phyloP scores from a whole-genome alignment of 2,888 invertebrate genomes.

The Ctena decussata region DNA sequence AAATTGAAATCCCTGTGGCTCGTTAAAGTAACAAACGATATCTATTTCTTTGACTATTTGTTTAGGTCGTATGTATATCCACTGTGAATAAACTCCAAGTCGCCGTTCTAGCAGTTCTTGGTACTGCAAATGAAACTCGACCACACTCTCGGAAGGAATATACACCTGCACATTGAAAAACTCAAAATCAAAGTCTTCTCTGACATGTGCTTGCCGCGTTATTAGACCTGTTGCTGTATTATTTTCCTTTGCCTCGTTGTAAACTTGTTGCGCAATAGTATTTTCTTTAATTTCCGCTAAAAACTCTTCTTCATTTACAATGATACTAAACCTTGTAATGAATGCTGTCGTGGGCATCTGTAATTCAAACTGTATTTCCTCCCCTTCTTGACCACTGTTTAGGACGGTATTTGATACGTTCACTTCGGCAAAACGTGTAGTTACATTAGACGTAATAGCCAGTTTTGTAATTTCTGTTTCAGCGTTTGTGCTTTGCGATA shows the following conservation, averaged over 20 bases:
- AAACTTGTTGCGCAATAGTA: not conserved
- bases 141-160: not conserved
- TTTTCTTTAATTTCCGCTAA: conserved; percentile 10
- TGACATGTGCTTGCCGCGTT: not conserved
- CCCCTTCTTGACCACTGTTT: not conserved
- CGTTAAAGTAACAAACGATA: conserved; percentile 13
- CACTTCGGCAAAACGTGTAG: conserved; percentile 29
- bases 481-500: not conserved
- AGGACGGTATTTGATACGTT: conserved; percentile 4
- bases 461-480: conserved; percentile 1
- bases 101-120: conserved; percentile 19
- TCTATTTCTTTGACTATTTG: conserved; percentile 1
- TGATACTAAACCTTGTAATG: conserved; percentile 21
- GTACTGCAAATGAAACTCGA: conserved; percentile 24
- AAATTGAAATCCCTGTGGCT: conserved; percentile 16
- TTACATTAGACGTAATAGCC: conserved; percentile 9
- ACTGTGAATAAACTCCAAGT: conserved; percentile 25
- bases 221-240: conserved; percentile 11
- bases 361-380: conserved; percentile 18
- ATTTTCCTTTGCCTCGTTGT: conserved; percentile 8
- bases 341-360: conserved; percentile 28
- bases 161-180: conserved; percentile 15
- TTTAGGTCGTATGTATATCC: conserved; percentile 12
- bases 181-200: conserved; percentile 14
- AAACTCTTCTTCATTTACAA: not conserved